phyloP scores from a whole-genome alignment of 1,140 invertebrate species.

The Lordiphosa mommai region DNA sequence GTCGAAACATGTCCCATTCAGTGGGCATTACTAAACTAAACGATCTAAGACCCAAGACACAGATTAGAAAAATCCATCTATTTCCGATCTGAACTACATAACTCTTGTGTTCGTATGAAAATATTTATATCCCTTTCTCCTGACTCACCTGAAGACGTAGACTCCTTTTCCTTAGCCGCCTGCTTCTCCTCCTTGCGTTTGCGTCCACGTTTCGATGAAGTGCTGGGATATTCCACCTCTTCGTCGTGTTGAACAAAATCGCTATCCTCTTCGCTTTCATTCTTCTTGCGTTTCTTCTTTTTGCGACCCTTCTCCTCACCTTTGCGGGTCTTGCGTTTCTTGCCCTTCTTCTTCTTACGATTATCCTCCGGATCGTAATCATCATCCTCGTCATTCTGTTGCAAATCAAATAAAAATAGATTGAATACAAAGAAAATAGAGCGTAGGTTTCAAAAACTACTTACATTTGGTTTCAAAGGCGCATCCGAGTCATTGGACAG shows the following conservation, averaged over 20 bases:
- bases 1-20: no score
- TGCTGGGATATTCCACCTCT: conserved; percentile 81
- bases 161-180: conserved; percentile 76
- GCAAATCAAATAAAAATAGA: not conserved
- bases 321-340: conserved; percentile 92
- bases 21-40: no score
- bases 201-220: conserved; percentile 81
- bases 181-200: conserved; percentile 82
- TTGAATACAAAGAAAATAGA: not conserved
- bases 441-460: conserved; percentile 11
- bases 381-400: conserved; percentile 88
- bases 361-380: conserved; percentile 91
- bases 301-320: conserved; percentile 95
- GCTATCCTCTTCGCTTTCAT: conserved; percentile 93
- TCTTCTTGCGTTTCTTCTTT: conserved; percentile 95
- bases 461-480: conserved; percentile 73
- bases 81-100: no score
- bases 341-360: conserved; percentile 93
- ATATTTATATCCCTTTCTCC: no score
- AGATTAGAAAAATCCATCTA: no score
- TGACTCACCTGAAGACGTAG: conserved; percentile 54
- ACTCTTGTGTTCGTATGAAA: no score
- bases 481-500: conserved; percentile 77
- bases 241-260: conserved; percentile 87
- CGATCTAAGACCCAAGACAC: no score